Evolutionary conservation across 2,113 vertebrate genomes (phyloP), one percentile per base, ranked within the genome.

Genomic region (Cisticola juncidis): DNA sequence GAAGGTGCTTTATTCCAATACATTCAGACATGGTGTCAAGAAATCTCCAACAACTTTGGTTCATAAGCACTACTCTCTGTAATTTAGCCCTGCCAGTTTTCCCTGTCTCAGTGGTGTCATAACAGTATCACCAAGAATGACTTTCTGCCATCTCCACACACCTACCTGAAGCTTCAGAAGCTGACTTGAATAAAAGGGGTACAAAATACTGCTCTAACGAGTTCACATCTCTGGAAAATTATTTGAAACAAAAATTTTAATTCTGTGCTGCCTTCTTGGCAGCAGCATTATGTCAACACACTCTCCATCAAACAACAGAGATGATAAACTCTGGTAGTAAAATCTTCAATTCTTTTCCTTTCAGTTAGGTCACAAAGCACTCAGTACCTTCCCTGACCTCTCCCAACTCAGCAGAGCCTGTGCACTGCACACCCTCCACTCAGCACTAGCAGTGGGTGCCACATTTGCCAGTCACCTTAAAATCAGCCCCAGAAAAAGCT

Each of bases 1-100:
- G 19, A 74, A 35, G 0, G 0, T 11, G 24, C 21, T 62, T 16
- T 22, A 82, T n/a, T 76, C 36, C 26, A 56, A 26, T 22, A 68
- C 0, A 0, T 19, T 10, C 2, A 0, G 22, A 12, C 14, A 26
- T 0, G 0, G 22, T 20, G 35, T 80, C 47, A 38, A 79, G 40
- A 82, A 73, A 47, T 25, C 68, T 31, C 26, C 0, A 8, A 45
- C 6, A 42, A 22, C n/a, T 62, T 56, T 11, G 13, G 13, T 57
- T 83, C 12, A 0, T 23, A 70, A 72, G 2, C 15, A 5, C 19
- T 56, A 3, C 7, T 35, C 15, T 4, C 40, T 40, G 7, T 25
- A 57, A 47, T 61, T 65, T 6, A 79, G 38, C 18, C 22, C 54
- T 36, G 4, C 6, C 50, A 28, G 14, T 33, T 45, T 60, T 47